A percentile compares a stretch with the other conserved stretches of the same genome.
Evolutionary conservation across 2,888 invertebrate species (phyloP).

Genomic region (Seira musarum): DNA sequence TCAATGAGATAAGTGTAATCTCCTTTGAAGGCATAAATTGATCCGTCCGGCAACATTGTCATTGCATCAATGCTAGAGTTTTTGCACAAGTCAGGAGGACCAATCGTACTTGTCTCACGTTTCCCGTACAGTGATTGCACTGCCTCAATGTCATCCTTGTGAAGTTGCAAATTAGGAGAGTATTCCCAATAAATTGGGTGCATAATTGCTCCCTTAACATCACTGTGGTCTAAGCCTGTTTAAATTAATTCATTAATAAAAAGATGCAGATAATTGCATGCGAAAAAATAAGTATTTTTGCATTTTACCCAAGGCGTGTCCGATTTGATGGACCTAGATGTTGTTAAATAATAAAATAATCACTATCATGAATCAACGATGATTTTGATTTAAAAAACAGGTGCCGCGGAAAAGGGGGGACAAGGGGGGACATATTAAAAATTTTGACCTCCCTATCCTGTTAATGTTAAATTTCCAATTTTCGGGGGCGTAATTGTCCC

Average conservation of each 20-base stretch:
- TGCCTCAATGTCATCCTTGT: constrained; percentile 65
- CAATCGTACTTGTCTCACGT: constrained; percentile 25
- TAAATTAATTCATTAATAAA: no score
- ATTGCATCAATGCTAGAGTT: constrained; percentile 63
- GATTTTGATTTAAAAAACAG: no score
- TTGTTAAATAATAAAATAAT: no score
- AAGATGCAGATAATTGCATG: no score
- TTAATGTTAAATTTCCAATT: no score
- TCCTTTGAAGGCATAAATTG: constrained; percentile 58
- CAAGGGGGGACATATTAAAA: no score
- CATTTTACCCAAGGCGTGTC: constrained; percentile 73
- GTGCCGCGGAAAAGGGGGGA: no score
- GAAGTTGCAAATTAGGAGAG: constrained; percentile 58
- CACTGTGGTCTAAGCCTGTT: constrained; percentile 60
- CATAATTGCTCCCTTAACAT: constrained; percentile 63
- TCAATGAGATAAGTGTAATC: constrained; percentile 52
- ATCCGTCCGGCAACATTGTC: constrained; percentile 55
- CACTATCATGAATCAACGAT: no score
- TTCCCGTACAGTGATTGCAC: constrained; percentile 57
- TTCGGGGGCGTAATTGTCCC: no score
- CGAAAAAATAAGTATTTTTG: no score
- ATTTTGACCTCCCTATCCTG: no score
- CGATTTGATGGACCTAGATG: constrained; percentile 66
- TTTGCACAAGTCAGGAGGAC: constrained; percentile 51
- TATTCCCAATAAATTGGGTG: constrained; percentile 63